Percentiles rank a stretch among this genome's conserved stretches.
Conservation (phyloP, 2,113 vertebrate genomes). For the Saccopteryx leptura region DNA sequence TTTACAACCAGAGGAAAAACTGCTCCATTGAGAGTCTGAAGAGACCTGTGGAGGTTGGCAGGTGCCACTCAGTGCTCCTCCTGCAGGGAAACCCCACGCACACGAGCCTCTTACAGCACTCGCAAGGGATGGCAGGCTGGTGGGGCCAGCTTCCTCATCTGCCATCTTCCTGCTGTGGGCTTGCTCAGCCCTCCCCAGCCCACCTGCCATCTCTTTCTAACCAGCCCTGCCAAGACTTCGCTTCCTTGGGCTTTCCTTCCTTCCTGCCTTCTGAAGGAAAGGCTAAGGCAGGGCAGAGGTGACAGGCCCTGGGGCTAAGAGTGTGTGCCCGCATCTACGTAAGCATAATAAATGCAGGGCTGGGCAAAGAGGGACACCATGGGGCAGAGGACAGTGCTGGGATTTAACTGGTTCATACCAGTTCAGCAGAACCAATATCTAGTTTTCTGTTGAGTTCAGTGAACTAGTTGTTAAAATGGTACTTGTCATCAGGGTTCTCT, state of each 20-base stretch:
- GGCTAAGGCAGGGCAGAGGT: neutral
- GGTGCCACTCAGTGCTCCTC: neutral
- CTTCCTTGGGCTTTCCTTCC: neutral
- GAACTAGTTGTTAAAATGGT: too few relatives aligned
- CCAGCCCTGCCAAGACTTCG: fast-evolving
- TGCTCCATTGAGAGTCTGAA: neutral
- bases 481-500: too few relatives aligned
- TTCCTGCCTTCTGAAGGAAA: neutral
- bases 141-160: neutral
- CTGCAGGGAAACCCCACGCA: too few relatives aligned
- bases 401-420: too few relatives aligned
- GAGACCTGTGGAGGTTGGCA: neutral
- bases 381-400: neutral
- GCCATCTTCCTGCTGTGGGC: too few relatives aligned
- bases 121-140: too few relatives aligned
- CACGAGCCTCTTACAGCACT: fast-evolving
- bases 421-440: too few relatives aligned
- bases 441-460: too few relatives aligned
- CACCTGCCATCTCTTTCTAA: neutral
- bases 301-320: neutral
- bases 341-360: neutral
- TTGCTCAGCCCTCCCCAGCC: neutral
- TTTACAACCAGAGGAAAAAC: neutral
- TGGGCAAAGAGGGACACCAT: neutral
- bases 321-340: fast-evolving